These are phyloP conservation scores for Eulemur macaco DNA, from an alignment of 2,113 vertebrate species.

Conservation along the genomic window DNA sequence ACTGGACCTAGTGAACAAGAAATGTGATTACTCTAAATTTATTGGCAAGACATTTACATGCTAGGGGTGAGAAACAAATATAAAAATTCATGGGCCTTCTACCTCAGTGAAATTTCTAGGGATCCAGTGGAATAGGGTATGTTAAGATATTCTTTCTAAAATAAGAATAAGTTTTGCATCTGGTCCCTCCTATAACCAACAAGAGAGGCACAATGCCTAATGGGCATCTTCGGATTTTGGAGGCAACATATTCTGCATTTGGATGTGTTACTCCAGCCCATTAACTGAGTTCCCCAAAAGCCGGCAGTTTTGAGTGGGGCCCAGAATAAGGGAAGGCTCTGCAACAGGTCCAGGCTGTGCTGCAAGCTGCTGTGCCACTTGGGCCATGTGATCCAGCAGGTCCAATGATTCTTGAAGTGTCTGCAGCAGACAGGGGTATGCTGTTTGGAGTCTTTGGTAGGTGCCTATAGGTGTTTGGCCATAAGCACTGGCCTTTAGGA, in stretches of 20 bases:
- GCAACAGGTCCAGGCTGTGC: background rate
- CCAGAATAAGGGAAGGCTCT: background rate
- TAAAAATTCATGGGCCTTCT: background rate
- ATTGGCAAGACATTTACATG: background rate
- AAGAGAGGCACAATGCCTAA: background rate
- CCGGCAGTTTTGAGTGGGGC: background rate
- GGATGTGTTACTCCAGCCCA: background rate
- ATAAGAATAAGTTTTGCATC: background rate
- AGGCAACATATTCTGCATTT: background rate
- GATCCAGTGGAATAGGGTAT: background rate
- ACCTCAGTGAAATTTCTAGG: background rate
- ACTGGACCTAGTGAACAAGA: background rate
- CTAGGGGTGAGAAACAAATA: background rate
- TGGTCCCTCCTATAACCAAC: background rate
- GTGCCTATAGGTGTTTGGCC: background rate
- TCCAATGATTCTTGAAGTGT: background rate
- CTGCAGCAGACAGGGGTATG: background rate
- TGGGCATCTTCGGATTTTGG: background rate
- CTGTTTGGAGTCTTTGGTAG: background rate
- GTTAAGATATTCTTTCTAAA: background rate
- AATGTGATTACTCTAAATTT: background rate
- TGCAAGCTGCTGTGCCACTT: background rate
- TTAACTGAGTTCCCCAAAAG: background rate
- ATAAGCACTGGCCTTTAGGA: background rate
- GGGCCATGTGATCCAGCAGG: background rate